These are phyloP conservation scores for Neolamprologus brichardi DNA, from an alignment of 2,113 vertebrate species.

Conservation along the genomic window DNA sequence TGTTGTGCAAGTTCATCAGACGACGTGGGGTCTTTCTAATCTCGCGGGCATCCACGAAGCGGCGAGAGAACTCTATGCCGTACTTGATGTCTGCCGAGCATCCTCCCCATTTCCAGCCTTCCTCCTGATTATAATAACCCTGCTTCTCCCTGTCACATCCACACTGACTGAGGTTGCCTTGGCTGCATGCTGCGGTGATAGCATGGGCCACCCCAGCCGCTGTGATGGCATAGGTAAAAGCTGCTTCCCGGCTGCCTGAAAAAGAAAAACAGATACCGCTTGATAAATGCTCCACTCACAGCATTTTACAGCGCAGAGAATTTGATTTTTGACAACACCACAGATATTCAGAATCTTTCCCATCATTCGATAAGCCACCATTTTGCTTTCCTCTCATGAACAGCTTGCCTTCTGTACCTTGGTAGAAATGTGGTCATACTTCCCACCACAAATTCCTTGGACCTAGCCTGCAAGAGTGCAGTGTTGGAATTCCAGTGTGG, in stretches of 20 bases:
- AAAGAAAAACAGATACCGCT: conserved; percentile 33
- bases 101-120: conserved; percentile 99
- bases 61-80: conserved; percentile 96
- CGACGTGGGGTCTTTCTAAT: conserved; percentile 95
- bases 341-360: neutral
- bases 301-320: neutral
- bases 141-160: conserved; percentile 98
- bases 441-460: conserved; percentile 53
- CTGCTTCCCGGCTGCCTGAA: conserved; percentile 95
- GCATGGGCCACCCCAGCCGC: conserved; percentile 95
- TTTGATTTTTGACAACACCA: neutral
- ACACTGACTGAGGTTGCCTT: conserved; percentile 97
- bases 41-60: conserved; percentile 96
- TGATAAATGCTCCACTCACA: neutral
- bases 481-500: conserved; percentile 57
- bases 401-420: conserved; percentile 47
- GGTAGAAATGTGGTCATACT: conserved; percentile 38
- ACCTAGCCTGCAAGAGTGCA: conserved; percentile 45
- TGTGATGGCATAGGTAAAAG: conserved; percentile 97
- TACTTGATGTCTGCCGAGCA: conserved; percentile 98
- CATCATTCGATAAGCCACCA: neutral
- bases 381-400: neutral
- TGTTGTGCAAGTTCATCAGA: conserved; percentile 99
- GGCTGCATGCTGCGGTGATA: conserved; percentile 95
- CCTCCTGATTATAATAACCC: conserved; percentile 96